Evolutionary conservation across 2,797 vertebrate species (phyloP), one percentile per base, ranked within the genome.

Genomic region (Characodon lateralis): DNA sequence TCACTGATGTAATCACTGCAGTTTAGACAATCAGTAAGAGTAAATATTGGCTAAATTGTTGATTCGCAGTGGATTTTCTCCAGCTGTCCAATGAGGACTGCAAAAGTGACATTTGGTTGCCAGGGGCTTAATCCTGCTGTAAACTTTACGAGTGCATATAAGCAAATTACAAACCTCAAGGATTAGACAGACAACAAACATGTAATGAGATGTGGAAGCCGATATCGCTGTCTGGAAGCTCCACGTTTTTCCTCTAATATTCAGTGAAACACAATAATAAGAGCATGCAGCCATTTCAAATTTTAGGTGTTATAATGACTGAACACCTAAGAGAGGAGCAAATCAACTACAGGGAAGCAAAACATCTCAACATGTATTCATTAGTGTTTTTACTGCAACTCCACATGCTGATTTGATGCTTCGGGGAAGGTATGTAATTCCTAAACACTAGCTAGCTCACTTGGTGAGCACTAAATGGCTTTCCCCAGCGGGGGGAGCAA

Each of bases 141-240:
- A 93, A 93, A 94, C 85, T 93, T 91, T 85, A 90, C 84, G 87
- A 93, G 84, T 90, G 86, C 91, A 91, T 91, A 90, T 84, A 89
- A 92, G 61, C 87, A 94, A 94, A 94, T 93, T 92, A 93, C 88
- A 93, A 94, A 89, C 82, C 85, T 39, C 1, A 0, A 74, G 90
- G 93, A 94, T 95, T 94, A 93, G 84, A 92, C 83, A 78, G 85
- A 87, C 83, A 82, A 85, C 86, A 76, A 73, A 87, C 85, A 75
- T 72, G 86, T 90, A 92, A 93, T 89, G 89, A 93, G 88, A 93
- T 89, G 82, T 78, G 78, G 80, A 78, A n/a, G 77, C 85, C 88
- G 84, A 91, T 89, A 89, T 86, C 86, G 75, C 71, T 85, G 72
- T 79, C 84, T 77, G 50, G 72, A 48, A 3, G 78, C 69, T 74